phyloP scores from a whole-genome alignment of 1,140 invertebrate genomes.

The Steinernema khuongi region DNA sequence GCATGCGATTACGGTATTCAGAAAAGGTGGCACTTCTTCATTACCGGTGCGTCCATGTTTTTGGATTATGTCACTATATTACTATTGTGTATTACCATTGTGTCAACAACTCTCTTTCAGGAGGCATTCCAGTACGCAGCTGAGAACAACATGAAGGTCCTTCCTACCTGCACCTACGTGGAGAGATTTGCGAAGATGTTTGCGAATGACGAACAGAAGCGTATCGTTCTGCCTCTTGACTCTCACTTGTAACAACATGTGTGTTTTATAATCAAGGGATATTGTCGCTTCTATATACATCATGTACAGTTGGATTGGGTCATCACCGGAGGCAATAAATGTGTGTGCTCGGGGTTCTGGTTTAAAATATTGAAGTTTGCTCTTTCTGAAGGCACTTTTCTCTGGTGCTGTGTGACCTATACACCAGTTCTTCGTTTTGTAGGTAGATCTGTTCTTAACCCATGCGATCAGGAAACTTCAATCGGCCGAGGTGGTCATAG shows the following conservation, averaged over 20 bases:
- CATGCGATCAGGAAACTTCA: not conserved
- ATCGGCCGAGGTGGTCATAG: not conserved
- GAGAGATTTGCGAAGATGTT: constrained; percentile 17
- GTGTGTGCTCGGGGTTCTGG: too few relatives aligned
- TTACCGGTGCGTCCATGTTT: too few relatives aligned
- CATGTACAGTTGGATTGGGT: too few relatives aligned
- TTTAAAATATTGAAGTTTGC: too few relatives aligned
- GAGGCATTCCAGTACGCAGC: constrained; percentile 25
- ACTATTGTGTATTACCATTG: not conserved
- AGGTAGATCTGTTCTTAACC: not conserved
- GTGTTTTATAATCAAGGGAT: not conserved
- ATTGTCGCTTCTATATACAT: too few relatives aligned
- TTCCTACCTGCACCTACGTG: constrained; percentile 28
- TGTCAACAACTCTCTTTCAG: constrained; percentile 16
- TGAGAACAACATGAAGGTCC: constrained; percentile 18
- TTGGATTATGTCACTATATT: not conserved
- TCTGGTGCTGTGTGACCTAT: not conserved
- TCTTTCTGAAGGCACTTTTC: not conserved
- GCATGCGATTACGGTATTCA: too few relatives aligned
- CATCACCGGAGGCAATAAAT: too few relatives aligned
- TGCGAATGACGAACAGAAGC: not conserved
- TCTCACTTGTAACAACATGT: not conserved
- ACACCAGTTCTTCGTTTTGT: not conserved
- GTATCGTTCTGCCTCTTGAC: not conserved
- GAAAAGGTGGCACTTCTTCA: too few relatives aligned